phyloP scores from a whole-genome alignment of 2,113 vertebrate species.

The Vulpes lagopus region DNA sequence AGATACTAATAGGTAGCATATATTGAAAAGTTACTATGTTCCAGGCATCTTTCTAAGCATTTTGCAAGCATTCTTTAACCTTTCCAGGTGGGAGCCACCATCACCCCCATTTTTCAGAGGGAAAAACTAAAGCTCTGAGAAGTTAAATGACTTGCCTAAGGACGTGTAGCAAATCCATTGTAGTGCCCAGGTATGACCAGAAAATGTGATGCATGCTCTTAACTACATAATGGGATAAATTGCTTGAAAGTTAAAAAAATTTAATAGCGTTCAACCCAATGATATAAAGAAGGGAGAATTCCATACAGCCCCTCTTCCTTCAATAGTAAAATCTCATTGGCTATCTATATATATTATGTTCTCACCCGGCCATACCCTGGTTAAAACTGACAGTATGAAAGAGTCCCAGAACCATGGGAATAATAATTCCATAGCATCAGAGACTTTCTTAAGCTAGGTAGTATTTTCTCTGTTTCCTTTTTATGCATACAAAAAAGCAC shows the following conservation, averaged over 20 bases:
- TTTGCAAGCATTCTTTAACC: neutral
- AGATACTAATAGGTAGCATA: neutral
- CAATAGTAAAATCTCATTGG: neutral
- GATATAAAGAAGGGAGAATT: neutral
- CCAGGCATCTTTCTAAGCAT: neutral
- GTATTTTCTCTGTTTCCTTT: neutral
- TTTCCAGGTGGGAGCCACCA: neutral
- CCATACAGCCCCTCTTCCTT: neutral
- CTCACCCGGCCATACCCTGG: neutral
- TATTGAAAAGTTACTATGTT: neutral
- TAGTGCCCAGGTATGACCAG: neutral
- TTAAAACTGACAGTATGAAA: neutral
- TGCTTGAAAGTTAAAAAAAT: neutral
- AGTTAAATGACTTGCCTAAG: neutral
- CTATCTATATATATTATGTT: neutral
- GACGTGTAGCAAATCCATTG: neutral
- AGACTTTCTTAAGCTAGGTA: neutral
- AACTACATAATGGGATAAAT: neutral
- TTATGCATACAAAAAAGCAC: neutral
- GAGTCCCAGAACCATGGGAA: neutral
- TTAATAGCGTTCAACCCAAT: neutral
- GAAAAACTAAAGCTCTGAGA: neutral
- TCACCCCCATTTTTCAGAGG: neutral
- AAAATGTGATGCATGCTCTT: neutral
- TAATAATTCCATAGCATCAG: neutral